phyloP scores from a whole-genome alignment of 2,797 vertebrate species.

The Gobionotothen gibberifrons region DNA sequence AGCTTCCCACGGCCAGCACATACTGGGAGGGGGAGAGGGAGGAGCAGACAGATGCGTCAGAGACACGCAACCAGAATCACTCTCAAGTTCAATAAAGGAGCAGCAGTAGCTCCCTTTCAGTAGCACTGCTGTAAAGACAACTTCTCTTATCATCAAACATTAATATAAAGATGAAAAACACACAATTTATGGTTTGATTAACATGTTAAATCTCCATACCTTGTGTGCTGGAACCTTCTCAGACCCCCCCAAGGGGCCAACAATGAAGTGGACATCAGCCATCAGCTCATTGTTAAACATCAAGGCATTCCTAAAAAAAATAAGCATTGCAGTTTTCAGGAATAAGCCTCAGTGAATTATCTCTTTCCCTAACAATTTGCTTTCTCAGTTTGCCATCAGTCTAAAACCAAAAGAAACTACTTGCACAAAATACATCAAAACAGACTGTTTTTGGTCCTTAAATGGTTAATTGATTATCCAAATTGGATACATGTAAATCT shows the following conservation, averaged over 20 bases:
- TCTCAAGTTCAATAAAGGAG: conserved; percentile 36
- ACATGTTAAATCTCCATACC: conserved; percentile 74
- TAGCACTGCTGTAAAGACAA: background rate
- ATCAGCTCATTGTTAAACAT: conserved; percentile 99
- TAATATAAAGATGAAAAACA: background rate
- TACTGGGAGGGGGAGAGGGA: conserved; percentile 83
- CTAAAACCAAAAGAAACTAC: background rate
- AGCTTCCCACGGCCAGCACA: conserved; percentile 97
- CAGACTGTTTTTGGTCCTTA: background rate
- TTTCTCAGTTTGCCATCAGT: background rate
- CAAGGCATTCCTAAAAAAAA: conserved; percentile 89
- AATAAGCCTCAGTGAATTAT: conserved; percentile 27
- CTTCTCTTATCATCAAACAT: background rate
- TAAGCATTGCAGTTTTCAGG: conserved; percentile 37
- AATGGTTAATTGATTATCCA: background rate
- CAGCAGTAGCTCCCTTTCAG: conserved; percentile 7
- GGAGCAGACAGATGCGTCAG: conserved; percentile 45
- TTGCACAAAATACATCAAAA: background rate
- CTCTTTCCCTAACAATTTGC: background rate
- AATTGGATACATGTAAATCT: background rate
- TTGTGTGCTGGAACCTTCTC: conserved; percentile 96
- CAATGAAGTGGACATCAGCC: conserved; percentile 98
- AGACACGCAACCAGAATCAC: conserved; percentile 35
- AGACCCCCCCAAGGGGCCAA: conserved; percentile 89
- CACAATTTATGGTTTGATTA: background rate